A percentile compares a stretch with the other conserved stretches of the same genome.
phyloP scores from a whole-genome alignment of 2,888 invertebrate species.

The Cataglyphis rosenhaueri region DNA sequence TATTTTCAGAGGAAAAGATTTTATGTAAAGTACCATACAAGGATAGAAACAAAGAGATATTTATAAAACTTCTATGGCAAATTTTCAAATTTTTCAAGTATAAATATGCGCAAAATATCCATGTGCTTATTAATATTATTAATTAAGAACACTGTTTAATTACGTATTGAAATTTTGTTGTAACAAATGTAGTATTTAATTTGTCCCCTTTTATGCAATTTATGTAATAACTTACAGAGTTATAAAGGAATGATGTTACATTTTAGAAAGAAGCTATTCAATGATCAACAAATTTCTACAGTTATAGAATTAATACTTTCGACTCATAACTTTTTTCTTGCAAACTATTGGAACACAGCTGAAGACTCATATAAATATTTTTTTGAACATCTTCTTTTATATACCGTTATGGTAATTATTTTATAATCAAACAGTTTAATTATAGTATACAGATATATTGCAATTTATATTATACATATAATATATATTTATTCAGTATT shows the following conservation, averaged over 20 bases:
- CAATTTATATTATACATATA: neutral
- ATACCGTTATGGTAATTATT: conserved; percentile 74
- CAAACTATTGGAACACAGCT: conserved; percentile 73
- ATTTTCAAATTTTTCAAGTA: conserved; percentile 78
- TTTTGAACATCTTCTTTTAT: conserved; percentile 73
- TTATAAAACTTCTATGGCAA: conserved; percentile 76
- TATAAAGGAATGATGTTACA: neutral
- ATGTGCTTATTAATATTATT: neutral
- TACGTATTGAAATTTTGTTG: conserved; percentile 8
- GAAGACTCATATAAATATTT: conserved; percentile 77
- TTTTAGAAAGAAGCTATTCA: conserved; percentile 73
- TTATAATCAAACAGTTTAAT: conserved; percentile 27
- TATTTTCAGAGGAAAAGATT: conserved; percentile 59
- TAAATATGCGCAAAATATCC: neutral
- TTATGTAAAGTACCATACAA: neutral
- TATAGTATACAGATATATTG: neutral
- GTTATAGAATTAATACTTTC: conserved; percentile 77
- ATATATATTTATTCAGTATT: neutral
- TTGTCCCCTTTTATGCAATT: neutral
- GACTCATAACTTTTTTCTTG: conserved; percentile 77
- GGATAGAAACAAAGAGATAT: conserved; percentile 58
- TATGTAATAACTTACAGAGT: neutral
- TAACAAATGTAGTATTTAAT: neutral
- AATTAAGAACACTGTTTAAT: neutral
- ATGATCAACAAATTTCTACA: conserved; percentile 75